Percentiles rank a stretch among this genome's conserved stretches.
These are phyloP conservation scores for Chironomus tentans DNA, from an alignment of 2,888 invertebrate species.

Conservation along the genomic window DNA sequence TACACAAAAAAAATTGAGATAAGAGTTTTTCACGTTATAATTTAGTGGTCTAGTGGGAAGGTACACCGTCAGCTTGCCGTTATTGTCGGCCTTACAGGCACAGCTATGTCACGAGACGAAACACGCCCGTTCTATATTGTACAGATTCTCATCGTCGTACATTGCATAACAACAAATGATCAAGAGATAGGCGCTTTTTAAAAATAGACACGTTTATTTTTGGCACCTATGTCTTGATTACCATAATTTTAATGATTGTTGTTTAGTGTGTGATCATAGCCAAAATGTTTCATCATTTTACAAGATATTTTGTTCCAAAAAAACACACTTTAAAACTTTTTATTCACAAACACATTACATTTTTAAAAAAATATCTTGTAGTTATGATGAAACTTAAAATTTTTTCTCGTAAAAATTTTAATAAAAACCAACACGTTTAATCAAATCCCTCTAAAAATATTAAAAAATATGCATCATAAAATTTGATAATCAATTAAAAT, in stretches of 20 bases:
- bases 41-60: slow-evolving; percentile 43
- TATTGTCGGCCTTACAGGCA: slow-evolving; percentile 51
- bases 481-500: not conserved
- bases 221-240: not conserved
- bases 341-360: not conserved
- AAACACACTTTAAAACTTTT: not conserved
- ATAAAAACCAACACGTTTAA: not conserved
- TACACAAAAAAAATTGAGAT: slow-evolving; percentile 33
- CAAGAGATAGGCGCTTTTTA: not conserved
- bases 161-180: too few species aligned
- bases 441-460: slow-evolving; percentile 24
- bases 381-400: slow-evolving; percentile 14
- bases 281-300: slow-evolving; percentile 7
- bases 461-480: not conserved
- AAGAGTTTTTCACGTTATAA: slow-evolving; percentile 41
- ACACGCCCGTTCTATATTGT: not conserved
- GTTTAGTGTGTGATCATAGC: slow-evolving; percentile 23
- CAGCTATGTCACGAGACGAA: slow-evolving; percentile 29
- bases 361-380: slow-evolving; percentile 17
- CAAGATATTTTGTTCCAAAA: slow-evolving; percentile 9
- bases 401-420: not conserved
- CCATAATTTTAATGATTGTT: not conserved
- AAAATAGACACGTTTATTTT: not conserved
- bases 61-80: slow-evolving; percentile 56
- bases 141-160: too few species aligned